Evolutionary conservation across 1,140 invertebrate genomes (phyloP), one percentile per base, ranked within the genome.

Genomic region (Drosophila elegans): DNA sequence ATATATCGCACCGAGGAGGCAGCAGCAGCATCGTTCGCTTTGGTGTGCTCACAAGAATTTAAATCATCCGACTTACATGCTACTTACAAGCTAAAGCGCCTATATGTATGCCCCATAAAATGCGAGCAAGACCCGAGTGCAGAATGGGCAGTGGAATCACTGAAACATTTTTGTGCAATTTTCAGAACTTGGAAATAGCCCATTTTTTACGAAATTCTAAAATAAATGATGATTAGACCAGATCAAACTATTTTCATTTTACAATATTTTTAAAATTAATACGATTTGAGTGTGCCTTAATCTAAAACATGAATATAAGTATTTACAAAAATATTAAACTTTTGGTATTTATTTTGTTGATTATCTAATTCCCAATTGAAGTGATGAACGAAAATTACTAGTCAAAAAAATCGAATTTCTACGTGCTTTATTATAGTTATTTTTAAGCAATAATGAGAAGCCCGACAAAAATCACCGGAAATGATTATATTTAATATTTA

Each of bases 51-150:
- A 80, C 84, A 88, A 80, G 84, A 88, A 88, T 88, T 88, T 88
- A 88, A 88, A 88, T 88, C 84, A 88, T 89, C 56, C 71, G 82
- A 88, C 82, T 86, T 86, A 86, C 82, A 88, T 61, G 79, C 83
- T 88, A 86, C 82, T 86, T 86, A 86, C 82, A 86, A 88, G 69
- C 82, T 79, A 88, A 86, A 88, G 82, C 78, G 82, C 82, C 83
- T 88, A 89, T 89, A 84, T 71, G 79, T 68, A 69, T 69, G 45
- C 80, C 73, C 74, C 79, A 89, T 78, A 88, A 74, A 83, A 84
- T 74, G 74, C 62, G 62, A 80, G 73, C 34, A 66, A 39, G 48
- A 38, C 46, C 46, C 34, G 39, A 56, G 64, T 21, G 51, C 55
- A 53, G 74, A 57, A 71, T 63, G 64, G 54, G 64, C 56, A 54